phyloP scores from a whole-genome alignment of 2,113 vertebrate genomes.

The Callaeas wilsoni region DNA sequence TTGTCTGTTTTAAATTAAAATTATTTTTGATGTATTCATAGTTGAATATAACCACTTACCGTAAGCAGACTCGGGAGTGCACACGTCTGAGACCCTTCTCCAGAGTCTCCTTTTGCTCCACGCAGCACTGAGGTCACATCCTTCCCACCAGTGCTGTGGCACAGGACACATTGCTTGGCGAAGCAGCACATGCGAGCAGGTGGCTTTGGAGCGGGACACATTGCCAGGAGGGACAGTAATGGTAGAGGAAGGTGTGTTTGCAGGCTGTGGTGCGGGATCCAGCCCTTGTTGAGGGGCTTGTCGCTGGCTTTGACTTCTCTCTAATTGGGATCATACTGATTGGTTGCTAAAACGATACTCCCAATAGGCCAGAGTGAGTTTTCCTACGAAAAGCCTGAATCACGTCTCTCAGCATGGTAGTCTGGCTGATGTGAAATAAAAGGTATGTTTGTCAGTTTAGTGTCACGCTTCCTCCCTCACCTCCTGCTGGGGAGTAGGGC shows the following conservation, averaged over 20 bases:
- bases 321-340: conserved; percentile 24
- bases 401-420: conserved; percentile 16
- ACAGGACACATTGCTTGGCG: accelerated
- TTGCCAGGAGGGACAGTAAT: neutral
- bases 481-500: conserved; percentile 35
- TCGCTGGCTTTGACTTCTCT: neutral
- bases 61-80: neutral
- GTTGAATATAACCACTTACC: accelerated
- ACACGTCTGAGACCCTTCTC: neutral
- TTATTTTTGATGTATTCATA: neutral
- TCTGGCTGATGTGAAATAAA: conserved; percentile 36
- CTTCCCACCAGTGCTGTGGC: accelerated
- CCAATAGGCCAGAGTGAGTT: neutral
- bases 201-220: accelerated
- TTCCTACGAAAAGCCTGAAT: neutral
- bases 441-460: conserved; percentile 45
- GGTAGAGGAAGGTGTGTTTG: neutral
- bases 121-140: accelerated
- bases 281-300: neutral
- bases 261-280: neutral
- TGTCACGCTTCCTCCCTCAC: conserved; percentile 12
- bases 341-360: neutral
- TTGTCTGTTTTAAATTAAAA: neutral
- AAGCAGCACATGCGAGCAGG: accelerated
- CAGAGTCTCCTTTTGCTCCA: neutral